phyloP scores from a whole-genome alignment of 2,113 vertebrate species.

The Asarcornis scutulata region DNA sequence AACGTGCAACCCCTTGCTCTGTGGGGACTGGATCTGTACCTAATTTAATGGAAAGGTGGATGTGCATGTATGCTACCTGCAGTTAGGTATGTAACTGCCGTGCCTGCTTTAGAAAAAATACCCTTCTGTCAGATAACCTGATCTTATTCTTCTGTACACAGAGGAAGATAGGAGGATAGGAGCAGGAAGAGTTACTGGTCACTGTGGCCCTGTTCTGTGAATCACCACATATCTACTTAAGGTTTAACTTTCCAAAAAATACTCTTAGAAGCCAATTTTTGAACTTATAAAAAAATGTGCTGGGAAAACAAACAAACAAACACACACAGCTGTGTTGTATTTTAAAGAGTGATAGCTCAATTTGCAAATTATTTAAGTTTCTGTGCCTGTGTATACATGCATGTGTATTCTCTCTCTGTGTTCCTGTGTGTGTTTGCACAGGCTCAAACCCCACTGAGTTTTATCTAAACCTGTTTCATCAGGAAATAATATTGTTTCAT shows the following conservation, averaged over 20 bases:
- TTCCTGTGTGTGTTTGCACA: background rate
- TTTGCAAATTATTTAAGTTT: background rate
- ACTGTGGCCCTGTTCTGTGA: background rate
- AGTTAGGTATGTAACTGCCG: background rate
- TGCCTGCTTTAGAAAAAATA: background rate
- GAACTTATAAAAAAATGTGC: background rate
- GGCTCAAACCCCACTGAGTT: background rate
- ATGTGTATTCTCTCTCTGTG: background rate
- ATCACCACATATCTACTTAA: background rate
- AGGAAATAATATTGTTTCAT: background rate
- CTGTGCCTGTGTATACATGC: rapidly evolving
- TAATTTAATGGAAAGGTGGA: background rate
- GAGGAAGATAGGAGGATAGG: rapidly evolving
- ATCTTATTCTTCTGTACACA: rapidly evolving
- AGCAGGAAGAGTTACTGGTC: background rate
- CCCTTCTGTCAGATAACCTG: background rate
- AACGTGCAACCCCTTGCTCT: background rate
- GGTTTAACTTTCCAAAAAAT: background rate
- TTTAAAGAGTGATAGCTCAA: background rate
- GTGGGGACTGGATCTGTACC: background rate
- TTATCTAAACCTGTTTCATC: background rate
- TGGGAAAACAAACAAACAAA: background rate
- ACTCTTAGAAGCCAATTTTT: background rate
- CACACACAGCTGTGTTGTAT: background rate
- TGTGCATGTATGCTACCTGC: background rate